Percentiles rank a stretch among this genome's conserved stretches.
phyloP scores from a whole-genome alignment of 30 jellyfish, hydroid and myxozoan genomes.

The Hydractinia symbiolongicarpus region DNA sequence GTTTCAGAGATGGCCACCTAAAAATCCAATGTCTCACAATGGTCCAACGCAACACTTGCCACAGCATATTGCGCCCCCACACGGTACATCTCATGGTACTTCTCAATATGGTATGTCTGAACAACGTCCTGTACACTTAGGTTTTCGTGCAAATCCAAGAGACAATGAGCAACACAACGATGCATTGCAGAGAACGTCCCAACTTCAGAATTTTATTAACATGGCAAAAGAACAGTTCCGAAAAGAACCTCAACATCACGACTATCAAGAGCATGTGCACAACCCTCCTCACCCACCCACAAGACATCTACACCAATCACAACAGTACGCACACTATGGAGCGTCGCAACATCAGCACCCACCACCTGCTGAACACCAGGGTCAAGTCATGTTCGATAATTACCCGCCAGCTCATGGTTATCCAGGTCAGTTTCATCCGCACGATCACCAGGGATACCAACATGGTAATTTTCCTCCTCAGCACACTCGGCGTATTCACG shows the following conservation, averaged over 20 bases:
- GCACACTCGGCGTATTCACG: neutral
- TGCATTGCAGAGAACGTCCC: too few relatives aligned
- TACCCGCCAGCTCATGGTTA: conserved; percentile 8
- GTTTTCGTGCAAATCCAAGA: neutral
- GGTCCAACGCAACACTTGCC: too few relatives aligned
- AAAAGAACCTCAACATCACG: conserved; percentile 1
- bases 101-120: conserved; percentile 11
- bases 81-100: neutral
- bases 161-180: neutral
- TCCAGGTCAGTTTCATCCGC: neutral
- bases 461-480: neutral
- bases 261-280: neutral
- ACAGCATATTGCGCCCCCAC: conserved; percentile 6
- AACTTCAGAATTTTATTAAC: neutral
- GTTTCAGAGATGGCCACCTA: too few relatives aligned
- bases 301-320: neutral
- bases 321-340: neutral
- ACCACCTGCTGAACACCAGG: conserved; percentile 5
- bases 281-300: neutral
- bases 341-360: neutral
- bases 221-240: conserved; percentile 22
- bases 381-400: conserved; percentile 8
- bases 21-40: too few relatives aligned
- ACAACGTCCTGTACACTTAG: neutral
- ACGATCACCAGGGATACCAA: neutral